Evolutionary conservation across 2,888 invertebrate genomes (phyloP), one percentile per base, ranked within the genome.

Genomic region (Ochropleura plecta): DNA sequence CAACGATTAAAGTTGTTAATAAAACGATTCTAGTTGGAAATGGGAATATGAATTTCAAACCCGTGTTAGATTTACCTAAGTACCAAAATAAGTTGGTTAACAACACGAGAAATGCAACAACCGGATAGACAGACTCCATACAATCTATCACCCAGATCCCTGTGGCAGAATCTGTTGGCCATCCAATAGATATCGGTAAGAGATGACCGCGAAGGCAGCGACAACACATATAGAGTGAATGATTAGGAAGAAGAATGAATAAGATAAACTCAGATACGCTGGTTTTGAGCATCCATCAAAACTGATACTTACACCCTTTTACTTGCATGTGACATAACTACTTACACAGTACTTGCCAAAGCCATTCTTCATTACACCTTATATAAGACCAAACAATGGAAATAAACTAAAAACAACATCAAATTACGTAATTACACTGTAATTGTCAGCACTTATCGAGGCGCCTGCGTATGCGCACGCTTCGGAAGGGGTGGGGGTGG

Each of bases 391-490:
- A 42, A 80, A 79, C 40, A 76, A 48, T 80, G 8, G 12, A 77
- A 66, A 63, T 64, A 55, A 79, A 64, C n/a, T 48, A 46, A 70
- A 81, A 83, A 67, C 62, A 81, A 59, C 59, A 46, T 51, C 53
- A 76, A 84, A 79, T 84, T 76, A 66, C 68, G 60, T 86, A 90
- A 90, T 87, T 83, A 76, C 60, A 42, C 73, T 60, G 81, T 90
- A 91, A 92, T 92, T 91, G 88, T 82, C 65, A 73, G 84, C 90
- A 90, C 86, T 92, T 92, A 92, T 82, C 86, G 88, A 84, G 86
- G 90, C 88, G 88, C 88, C 85, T 79, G 78, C 79, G 76, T 71
- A 46, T 20, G 78, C 77, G 64, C 79, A 78, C 65, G 64, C 64
- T 67, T 60, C 42, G 55, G 40, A 80, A 70, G 85, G 83, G 84